Base-by-base conservation (phyloP, 1,140 invertebrate species). In the Bombus cullumanus region DNA sequence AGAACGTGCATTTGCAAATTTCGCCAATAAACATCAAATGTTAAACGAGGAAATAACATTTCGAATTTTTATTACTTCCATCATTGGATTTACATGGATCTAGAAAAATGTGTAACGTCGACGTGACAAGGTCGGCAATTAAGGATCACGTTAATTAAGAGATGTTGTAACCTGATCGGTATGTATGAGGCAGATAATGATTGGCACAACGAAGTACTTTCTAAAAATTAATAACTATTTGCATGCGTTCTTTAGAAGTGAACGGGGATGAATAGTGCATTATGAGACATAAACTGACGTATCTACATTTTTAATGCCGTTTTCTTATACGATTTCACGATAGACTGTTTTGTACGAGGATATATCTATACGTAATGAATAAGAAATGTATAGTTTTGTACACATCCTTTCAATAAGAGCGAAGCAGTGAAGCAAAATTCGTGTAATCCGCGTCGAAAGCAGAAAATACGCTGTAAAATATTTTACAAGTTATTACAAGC, bases 151-250 rank as follows among this genome's bases (percentile, higher is more conserved):
- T 72, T 81, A 81, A 81, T 81, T 81, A 57, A 47, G 34, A n/a
- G 66, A 71, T 81, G 28, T 69, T 18, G 79, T 10, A 57, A 71
- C 34, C 9, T 31, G 28, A 81, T 72, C 43, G 78, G 64, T n/a
- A 80, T 80, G 64, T 68, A 28, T 6, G 78, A 18, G 28, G 13
- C 31, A 15, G 8, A 13, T 37, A 37, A 68, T 12, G 66, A 80
- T 39, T 22, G 47, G 47, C 18, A 53, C 47, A 53, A 53, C 18
- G 18, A 18, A 5, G 25, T 37, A 80, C 78, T 69, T 80, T 80
- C 43, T 68, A 69, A 68, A 69, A 80, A 80, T 80, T 69, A 69
- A 69, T 53, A 81, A 39, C 37, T 15, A n/a, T n/a, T 71, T 41
- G 47, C 2, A 37, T 53, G 39, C 47, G 34, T 53, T 37, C 34